Conservation (phyloP, 1,140 invertebrate genomes). For the Ceratina japonica region DNA sequence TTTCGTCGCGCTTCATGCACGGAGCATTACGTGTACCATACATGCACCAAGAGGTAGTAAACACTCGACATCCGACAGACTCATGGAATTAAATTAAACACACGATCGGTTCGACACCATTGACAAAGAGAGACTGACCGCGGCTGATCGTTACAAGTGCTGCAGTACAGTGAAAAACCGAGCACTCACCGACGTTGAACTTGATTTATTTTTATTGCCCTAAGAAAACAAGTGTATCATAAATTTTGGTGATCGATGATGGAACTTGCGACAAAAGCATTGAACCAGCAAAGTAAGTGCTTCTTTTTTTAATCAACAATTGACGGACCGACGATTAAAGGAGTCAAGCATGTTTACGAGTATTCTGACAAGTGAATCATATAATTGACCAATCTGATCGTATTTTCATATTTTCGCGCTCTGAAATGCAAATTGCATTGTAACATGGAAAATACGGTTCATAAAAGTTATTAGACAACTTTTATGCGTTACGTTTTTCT, state of each 20-base stretch:
- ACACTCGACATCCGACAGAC: conserved; percentile 18
- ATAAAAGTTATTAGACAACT: not conserved
- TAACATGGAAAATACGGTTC: not conserved
- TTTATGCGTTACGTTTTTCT: conserved; percentile 3
- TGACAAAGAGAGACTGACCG: conserved; percentile 8
- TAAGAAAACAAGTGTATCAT: conserved; percentile 30
- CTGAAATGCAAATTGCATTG: not conserved
- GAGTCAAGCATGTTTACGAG: conserved; percentile 40
- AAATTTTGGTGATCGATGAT: conserved; percentile 44
- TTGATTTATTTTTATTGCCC: too few relatives aligned
- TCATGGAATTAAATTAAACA: conserved; percentile 22
- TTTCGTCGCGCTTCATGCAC: not conserved
- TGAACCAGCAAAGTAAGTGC: conserved; percentile 30
- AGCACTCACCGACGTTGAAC: conserved; percentile 28
- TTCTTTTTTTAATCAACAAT: conserved; percentile 36
- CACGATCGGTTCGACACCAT: conserved; percentile 14
- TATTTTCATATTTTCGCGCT: not conserved
- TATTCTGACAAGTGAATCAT: conserved; percentile 38
- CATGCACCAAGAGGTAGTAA: not conserved
- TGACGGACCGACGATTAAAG: conserved; percentile 22
- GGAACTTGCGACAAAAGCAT: conserved; percentile 25
- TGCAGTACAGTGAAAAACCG: conserved; percentile 48
- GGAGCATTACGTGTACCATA: conserved; percentile 21
- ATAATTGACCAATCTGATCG: conserved; percentile 10
- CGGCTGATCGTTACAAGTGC: conserved; percentile 40